Base-by-base conservation (phyloP, 30 jellyfish, hydroid and myxozoan species). In the Mastigias papua region DNA sequence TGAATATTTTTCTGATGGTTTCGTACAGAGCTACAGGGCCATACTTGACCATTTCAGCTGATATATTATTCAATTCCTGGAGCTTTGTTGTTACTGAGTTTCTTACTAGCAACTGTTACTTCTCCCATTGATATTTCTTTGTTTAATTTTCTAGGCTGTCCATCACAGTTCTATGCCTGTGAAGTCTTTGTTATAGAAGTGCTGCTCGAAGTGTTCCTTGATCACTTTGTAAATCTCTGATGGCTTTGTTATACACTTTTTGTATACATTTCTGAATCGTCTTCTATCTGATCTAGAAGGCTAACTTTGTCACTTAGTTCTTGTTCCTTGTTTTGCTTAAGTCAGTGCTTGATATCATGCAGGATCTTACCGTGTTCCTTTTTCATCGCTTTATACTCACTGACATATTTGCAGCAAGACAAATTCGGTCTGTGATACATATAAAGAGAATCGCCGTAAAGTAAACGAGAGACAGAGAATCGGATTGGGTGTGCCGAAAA, bases 81-180 rank as follows among this genome's bases (percentile, higher is more conserved):
- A n/a, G 89, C 54, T 51, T 57, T 78, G 81, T 49, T 78, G 61
- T 78, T 78, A 31, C 57, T 78, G 63, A 78, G 25, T 29, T 78
- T 78, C 10, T 78, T 54, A 49, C 50, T 58, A 28, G 70, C 25
- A 4, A 33, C 82, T 80, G 83, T 27, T 60, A 58, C 82, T 80
- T 80, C 90, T 80, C 35, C 71, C 37, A 34, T 21, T 80, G 90
- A 31, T 80, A 80, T 80, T 80, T 61, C 82, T 80, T 33, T 80
- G 25, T 67, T 82, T 65, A 64, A 19, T 68, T 82, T 67, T 82
- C 86, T 82, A 27, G 84, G 84, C 69, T 42, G 31, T 27, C 86
- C 92, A 19, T 37, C 60, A 11, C 22, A 31, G 92, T 15, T 66
- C 63, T 61, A 80, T 80, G 31, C 83, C 22, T 49, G 32, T 57